A percentile compares a stretch with the other conserved stretches of the same genome.
Evolutionary conservation across 2,113 vertebrate genomes (phyloP).

Genomic region (Grammomys surdaster): DNA sequence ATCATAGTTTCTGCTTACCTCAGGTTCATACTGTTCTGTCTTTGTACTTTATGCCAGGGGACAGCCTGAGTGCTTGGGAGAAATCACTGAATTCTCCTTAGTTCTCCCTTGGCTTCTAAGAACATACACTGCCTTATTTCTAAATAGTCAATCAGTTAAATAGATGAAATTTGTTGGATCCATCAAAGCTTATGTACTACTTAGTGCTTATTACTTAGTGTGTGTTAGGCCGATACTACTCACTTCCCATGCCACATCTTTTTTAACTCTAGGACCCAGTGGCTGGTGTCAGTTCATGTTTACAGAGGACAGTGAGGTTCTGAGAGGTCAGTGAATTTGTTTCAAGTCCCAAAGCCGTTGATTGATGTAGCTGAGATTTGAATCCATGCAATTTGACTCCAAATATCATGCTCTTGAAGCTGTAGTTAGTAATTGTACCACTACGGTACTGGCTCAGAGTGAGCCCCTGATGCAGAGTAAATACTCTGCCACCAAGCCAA

Average conservation of each 20-base stretch:
- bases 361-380: background rate
- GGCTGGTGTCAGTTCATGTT: background rate
- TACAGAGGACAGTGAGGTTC: background rate
- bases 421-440: background rate
- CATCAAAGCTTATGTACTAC: constrained; percentile 16
- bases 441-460: accelerated
- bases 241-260: background rate
- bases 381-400: background rate
- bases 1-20: background rate
- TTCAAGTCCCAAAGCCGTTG: background rate
- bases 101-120: constrained; percentile 23
- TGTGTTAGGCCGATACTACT: background rate
- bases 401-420: background rate
- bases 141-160: background rate
- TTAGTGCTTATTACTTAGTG: background rate
- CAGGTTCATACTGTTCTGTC: background rate
- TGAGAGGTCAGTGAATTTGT: background rate
- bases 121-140: background rate
- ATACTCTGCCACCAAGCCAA: background rate
- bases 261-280: background rate
- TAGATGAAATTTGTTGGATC: background rate
- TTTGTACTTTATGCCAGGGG: constrained; percentile 35
- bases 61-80: background rate
- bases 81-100: constrained; percentile 32
- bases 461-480: background rate